phyloP scores from a whole-genome alignment of 2,888 invertebrate genomes.

The Elgonia sp. region DNA sequence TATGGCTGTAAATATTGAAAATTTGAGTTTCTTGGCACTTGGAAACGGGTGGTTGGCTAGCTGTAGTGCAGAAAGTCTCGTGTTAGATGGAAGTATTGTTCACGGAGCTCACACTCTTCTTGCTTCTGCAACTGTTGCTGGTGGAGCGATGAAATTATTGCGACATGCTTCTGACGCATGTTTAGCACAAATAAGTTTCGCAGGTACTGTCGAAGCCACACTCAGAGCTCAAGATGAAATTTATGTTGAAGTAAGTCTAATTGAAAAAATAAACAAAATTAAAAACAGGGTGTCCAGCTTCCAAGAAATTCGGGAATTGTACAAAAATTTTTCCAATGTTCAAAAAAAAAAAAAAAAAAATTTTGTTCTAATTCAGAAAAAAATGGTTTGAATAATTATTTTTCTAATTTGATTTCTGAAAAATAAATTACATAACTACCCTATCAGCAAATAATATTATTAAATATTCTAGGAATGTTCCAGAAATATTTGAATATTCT shows the following conservation, averaged over 20 bases:
- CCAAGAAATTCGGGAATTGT: no score
- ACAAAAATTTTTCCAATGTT: no score
- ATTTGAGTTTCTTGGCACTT: slow-evolving; percentile 90
- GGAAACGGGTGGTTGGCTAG: slow-evolving; percentile 91
- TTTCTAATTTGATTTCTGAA: no score
- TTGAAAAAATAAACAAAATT: no score
- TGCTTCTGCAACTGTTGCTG: slow-evolving; percentile 91
- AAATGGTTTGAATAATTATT: no score
- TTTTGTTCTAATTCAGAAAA: no score
- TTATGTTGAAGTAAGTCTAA: slow-evolving; percentile 92
- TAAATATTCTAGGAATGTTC: no score
- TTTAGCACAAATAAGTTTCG: slow-evolving; percentile 92
- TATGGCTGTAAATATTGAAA: slow-evolving; percentile 94
- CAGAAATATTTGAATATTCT: no score
- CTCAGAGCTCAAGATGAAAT: slow-evolving; percentile 94
- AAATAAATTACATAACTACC: no score
- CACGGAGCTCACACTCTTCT: slow-evolving; percentile 91
- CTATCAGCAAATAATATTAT: no score
- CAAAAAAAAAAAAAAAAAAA: no score
- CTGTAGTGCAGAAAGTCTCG: slow-evolving; percentile 91
- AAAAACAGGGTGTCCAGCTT: no score
- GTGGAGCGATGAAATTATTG: slow-evolving; percentile 89
- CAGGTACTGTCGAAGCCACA: slow-evolving; percentile 92
- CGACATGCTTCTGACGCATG: slow-evolving; percentile 89
- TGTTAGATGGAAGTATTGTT: slow-evolving; percentile 91